Evolutionary conservation across 2,797 vertebrate genomes (phyloP).

Genomic region (Eremophila alpestris): DNA sequence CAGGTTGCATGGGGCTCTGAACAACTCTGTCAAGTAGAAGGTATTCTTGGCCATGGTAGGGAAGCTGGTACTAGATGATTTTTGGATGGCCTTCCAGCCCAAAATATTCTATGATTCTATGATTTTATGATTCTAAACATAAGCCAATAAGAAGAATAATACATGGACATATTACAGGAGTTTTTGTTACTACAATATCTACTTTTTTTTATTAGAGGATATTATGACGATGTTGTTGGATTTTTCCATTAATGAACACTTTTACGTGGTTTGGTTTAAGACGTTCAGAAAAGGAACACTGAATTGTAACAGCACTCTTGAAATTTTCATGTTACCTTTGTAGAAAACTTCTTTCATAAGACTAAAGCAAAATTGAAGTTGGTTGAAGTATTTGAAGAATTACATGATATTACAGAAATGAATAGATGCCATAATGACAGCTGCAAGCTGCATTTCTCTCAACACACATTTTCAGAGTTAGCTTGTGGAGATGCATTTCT

Average conservation of each 20-base stretch:
- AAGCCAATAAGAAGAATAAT: neutral
- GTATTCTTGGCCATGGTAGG: neutral
- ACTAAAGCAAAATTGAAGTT: neutral
- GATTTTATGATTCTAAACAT: neutral
- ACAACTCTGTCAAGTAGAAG: neutral
- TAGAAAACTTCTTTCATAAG: neutral
- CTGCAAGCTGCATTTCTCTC: neutral
- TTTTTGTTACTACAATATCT: neutral
- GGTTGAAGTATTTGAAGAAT: neutral
- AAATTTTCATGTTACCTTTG: neutral
- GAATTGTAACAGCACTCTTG: neutral
- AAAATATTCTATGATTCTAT: neutral
- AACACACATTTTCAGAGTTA: neutral
- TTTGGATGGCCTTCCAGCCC: neutral
- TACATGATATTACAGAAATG: neutral
- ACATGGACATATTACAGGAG: too few relatives aligned
- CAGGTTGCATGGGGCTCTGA: neutral
- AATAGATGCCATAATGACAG: neutral
- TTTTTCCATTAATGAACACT: neutral
- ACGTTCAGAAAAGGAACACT: neutral
- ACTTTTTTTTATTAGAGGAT: neutral
- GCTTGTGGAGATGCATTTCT: neutral
- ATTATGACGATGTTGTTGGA: neutral
- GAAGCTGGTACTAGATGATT: neutral
- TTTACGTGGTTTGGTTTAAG: neutral